Conservation (phyloP, 2,113 vertebrate genomes). For the Actenoides hombroni region DNA sequence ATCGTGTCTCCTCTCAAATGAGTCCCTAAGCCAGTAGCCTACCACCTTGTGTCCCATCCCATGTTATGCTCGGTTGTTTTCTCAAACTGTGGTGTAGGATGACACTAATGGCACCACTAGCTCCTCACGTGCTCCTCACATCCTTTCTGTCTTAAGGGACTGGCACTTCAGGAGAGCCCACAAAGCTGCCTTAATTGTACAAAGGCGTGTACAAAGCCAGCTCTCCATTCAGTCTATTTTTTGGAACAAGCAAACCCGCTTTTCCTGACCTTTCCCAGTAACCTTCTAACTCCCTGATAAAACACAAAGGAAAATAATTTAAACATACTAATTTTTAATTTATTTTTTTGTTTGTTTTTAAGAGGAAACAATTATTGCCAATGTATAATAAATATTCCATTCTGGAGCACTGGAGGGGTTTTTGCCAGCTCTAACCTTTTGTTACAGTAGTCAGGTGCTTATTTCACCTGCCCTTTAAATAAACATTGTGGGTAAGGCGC, state of each 20-base stretch:
- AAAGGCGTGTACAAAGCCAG: neutral
- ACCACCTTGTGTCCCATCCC: no score
- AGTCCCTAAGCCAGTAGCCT: neutral
- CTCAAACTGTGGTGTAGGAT: neutral
- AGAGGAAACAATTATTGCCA: neutral
- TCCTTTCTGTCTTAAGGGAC: neutral
- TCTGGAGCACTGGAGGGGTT: neutral
- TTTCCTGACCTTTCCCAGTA: neutral
- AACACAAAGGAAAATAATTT: neutral
- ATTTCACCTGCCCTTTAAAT: conserved; percentile 42
- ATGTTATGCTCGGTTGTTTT: neutral
- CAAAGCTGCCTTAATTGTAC: neutral
- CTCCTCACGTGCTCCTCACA: neutral
- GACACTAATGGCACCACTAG: neutral
- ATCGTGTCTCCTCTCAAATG: neutral
- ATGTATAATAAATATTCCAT: neutral
- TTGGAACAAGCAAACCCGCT: neutral
- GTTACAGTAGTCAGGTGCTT: conserved; percentile 23
- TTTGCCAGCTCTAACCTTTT: neutral
- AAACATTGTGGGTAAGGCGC: conserved; percentile 18
- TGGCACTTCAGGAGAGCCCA: neutral
- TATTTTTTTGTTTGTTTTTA: neutral
- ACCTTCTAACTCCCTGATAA: neutral
- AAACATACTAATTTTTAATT: neutral
- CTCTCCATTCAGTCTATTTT: neutral